These are phyloP conservation scores for Andinoacara biseriatus DNA, from an alignment of 2,113 vertebrate genomes.

Conservation along the genomic window DNA sequence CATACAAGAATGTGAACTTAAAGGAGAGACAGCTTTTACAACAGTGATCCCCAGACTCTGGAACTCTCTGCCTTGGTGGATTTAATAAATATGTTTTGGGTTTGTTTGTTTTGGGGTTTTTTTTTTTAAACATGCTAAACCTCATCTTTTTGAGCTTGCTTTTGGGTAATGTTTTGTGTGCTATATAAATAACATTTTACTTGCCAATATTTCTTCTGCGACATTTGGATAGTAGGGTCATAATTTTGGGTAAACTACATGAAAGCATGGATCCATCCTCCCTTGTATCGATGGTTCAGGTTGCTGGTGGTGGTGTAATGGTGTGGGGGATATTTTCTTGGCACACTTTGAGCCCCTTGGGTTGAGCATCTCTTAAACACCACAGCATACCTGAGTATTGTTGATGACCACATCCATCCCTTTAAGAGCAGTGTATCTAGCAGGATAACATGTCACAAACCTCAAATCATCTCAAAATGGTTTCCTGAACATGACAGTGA, in stretches of 20 bases:
- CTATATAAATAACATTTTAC: not conserved
- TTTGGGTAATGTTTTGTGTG: not conserved
- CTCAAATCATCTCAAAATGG: not conserved
- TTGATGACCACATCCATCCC: no score
- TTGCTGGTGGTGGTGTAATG: not conserved
- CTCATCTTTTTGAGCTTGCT: not conserved
- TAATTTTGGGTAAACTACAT: not conserved
- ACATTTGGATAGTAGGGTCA: not conserved
- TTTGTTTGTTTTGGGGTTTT: not conserved
- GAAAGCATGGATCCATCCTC: not conserved
- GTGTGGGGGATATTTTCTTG: not conserved
- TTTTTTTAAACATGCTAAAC: not conserved
- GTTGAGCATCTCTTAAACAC: no score
- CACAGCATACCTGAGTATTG: not conserved
- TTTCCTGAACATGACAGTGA: not conserved
- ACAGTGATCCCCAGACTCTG: not conserved
- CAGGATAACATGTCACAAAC: not conserved
- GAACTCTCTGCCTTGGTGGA: no score
- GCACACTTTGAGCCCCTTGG: not conserved
- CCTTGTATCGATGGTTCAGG: not conserved
- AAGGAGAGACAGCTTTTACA: not conserved
- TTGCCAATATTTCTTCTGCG: not conserved
- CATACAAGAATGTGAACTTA: not conserved
- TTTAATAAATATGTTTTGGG: no score
- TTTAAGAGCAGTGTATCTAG: not conserved